Conservation (phyloP, 2,113 vertebrate genomes). For the Peucedramus taeniatus region DNA sequence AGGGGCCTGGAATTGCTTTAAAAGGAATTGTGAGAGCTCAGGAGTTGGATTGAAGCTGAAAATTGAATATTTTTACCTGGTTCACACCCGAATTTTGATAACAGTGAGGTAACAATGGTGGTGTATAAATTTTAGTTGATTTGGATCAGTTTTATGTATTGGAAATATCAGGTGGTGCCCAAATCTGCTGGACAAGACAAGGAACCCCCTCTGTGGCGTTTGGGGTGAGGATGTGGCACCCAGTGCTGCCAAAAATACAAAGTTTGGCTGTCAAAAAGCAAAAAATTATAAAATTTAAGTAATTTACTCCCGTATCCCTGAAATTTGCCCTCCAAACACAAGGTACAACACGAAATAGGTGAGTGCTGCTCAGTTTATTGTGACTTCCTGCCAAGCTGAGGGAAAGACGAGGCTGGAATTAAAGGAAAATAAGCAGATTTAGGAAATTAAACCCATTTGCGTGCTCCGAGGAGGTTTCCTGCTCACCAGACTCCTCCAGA, state of each 20-base stretch:
- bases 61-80: background rate
- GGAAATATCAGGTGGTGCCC: background rate
- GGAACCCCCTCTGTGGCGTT: rapidly evolving
- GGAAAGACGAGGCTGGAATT: background rate
- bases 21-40: background rate
- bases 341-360: rapidly evolving
- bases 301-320: background rate
- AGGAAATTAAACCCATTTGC: background rate
- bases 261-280: rapidly evolving
- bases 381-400: background rate
- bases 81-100: rapidly evolving
- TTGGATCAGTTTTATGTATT: background rate
- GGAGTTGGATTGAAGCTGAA: rapidly evolving
- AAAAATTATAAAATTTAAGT: background rate
- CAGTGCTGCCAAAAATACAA: background rate
- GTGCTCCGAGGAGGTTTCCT: background rate
- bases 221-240: background rate
- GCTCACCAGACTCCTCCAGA: background rate
- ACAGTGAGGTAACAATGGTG: rapidly evolving
- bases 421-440: background rate
- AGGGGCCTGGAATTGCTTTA: background rate
- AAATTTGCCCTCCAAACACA: background rate
- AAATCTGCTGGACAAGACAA: background rate
- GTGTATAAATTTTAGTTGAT: rapidly evolving
- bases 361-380: background rate